phyloP scores from a whole-genome alignment of 2,113 vertebrate genomes.

The Leptodactylus fuscus region DNA sequence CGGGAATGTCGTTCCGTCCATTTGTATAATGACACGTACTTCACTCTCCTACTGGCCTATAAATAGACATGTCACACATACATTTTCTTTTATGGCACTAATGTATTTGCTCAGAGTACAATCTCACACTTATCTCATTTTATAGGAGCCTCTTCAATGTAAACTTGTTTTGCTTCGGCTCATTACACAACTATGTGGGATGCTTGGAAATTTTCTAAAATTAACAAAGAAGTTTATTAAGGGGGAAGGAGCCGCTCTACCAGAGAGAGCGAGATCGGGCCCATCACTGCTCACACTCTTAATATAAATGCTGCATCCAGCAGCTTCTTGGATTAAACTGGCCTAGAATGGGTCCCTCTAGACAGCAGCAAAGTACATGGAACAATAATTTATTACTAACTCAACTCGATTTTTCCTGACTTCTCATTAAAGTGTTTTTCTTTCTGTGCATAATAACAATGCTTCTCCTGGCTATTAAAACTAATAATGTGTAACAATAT shows the following conservation, averaged over 20 bases:
- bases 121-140: background rate
- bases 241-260: background rate
- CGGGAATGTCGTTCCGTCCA: too few relatives aligned
- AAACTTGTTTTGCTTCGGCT: background rate
- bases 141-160: background rate
- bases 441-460: conserved; percentile 44
- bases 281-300: conserved; percentile 29
- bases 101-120: background rate
- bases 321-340: conserved; percentile 58
- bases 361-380: conserved; percentile 43
- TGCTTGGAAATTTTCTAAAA: background rate
- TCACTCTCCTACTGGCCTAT: too few relatives aligned
- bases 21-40: background rate
- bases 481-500: conserved; percentile 42
- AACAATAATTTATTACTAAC: conserved; percentile 56
- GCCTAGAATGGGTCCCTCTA: conserved; percentile 51
- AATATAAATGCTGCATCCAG: conserved; percentile 55
- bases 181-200: conserved; percentile 5
- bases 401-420: conserved; percentile 31
- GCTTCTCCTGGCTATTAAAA: conserved; percentile 45
- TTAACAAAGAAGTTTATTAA: conserved; percentile 12
- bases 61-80: background rate
- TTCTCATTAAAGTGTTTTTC: conserved; percentile 56
- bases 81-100: background rate
- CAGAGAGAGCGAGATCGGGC: background rate